Evolutionary conservation across 2,888 invertebrate species (phyloP), one percentile per base, ranked within the genome.

Genomic region (Phasia obesa): DNA sequence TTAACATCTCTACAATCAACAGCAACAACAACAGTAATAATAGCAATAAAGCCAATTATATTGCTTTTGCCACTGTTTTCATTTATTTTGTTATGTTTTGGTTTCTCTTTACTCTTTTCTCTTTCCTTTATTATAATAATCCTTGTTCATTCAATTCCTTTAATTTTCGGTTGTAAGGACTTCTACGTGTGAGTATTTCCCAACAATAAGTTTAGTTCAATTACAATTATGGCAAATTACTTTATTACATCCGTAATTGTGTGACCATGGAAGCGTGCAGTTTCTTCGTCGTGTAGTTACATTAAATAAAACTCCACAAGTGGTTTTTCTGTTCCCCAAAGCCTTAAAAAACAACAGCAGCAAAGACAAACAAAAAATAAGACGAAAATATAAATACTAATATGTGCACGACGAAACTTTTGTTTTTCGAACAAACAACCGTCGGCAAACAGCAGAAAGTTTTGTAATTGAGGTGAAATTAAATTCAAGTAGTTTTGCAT

Each of bases 231-330:
- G 88, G 87, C 88, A 90, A 90, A 90, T 90, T 90, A 89, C 89
- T 90, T 90, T 90, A 90, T 90, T 90, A 90, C 90, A 88, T 90
- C 90, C 90, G 90, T 90, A 90, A 90, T 90, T 90, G 90, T 90
- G 88, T 89, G 89, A 88, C 90, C 88, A 88, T 88, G 87, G 86
- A 79, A 88, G 89, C 89, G 87, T 89, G 89, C 88, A 87, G 87
- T 83, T 78, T 65, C 35, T 62, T 88, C 82, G 87, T 85, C 81
- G 87, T 85, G 85, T 84, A 81, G 89, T 88, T 65, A 77, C 76
- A 79, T 81, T 76, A 80, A 76, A 79, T 76, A 77, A 73, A 78
- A 62, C 65, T 74, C 80, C 77, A 83, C 82, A 84, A 84, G 84
- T 84, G 89, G 89, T 88, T 88, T 35, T 55, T 81, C 19, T 73